Base-by-base conservation (phyloP, 2,888 invertebrate species). In the Eupithecia inturbata region DNA sequence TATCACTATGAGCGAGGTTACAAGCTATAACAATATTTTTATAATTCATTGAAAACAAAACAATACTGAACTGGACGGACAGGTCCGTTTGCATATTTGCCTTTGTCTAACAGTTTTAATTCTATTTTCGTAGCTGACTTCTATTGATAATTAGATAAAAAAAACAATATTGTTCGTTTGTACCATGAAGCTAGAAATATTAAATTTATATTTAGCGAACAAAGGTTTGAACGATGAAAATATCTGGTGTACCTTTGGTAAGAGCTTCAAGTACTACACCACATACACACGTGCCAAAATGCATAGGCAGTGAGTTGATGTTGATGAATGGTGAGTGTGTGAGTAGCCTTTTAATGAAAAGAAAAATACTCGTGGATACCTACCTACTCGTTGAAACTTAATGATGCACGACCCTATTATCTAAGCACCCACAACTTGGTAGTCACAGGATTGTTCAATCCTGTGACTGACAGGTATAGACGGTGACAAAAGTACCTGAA, bases 1-100 rank as follows among this genome's bases (percentile, higher is more conserved):
- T 9, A 36, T n/a, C n/a, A 36, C 5, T 1, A n/a, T 1, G 0
- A 53, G 22, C 22, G 53, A 22, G 53, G 22, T 22, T 22, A n/a
- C 7, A 53, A 53, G 0, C 45, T 9, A 22, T 22, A 10, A 9
- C 22, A 53, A 53, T 53, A 53, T 53, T 53, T 77, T 74, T 70
- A 68, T n/a, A 62, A 78, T 77, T 73, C 74, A 79, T 41, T 75
- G 75, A 71, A 71, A 77, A 76, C 75, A 75, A 73, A n/a, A n/a
- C n/a, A n/a, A 76, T 79, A 73, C 74, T 60, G 68, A 72, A 78
- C n/a, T n/a, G n/a, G 74, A 73, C 70, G 36, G 66, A 68, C 71
- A 68, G 66, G 19, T 19, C 57, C n/a, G 77, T 80, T 79, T 72
- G 74, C 76, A 77, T 80, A 75, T 78, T 73, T 0, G 39, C 39